Conservation (phyloP, 2,797 vertebrate species). For the Caiman crocodilus region DNA sequence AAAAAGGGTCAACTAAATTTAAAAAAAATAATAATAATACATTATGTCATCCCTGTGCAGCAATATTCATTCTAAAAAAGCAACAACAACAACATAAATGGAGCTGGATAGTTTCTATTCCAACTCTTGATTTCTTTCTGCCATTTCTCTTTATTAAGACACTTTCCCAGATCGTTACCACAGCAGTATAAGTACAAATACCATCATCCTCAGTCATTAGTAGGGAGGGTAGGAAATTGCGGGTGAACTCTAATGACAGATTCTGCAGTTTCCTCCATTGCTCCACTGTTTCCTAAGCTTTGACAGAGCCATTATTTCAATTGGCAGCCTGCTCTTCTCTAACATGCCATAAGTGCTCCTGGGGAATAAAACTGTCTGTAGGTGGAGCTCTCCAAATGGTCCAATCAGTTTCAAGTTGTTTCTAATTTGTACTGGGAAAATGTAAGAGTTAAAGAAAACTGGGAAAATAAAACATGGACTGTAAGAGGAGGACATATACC, state of each 20-base stretch:
- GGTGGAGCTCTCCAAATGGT: neutral
- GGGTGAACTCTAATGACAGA: neutral
- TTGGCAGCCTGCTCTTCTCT: neutral
- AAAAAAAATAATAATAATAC: slow-evolving; percentile 48
- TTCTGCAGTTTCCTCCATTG: neutral
- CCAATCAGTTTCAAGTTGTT: neutral
- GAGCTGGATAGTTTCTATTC: neutral
- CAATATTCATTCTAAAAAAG: slow-evolving; percentile 26
- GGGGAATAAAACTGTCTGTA: neutral
- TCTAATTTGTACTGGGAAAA: neutral
- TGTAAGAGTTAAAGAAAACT: neutral
- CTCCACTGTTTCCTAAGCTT: neutral
- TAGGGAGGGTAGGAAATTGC: neutral
- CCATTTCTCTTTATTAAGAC: neutral
- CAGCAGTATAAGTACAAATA: accelerated
- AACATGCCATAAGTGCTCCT: neutral
- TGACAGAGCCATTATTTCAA: neutral
- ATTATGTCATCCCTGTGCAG: slow-evolving; percentile 49
- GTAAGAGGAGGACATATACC: neutral
- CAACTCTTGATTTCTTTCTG: neutral
- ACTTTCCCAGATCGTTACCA: neutral
- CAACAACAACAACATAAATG: neutral
- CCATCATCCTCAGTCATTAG: neutral
- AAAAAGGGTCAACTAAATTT: slow-evolving; percentile 71
- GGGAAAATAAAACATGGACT: neutral